phyloP scores from a whole-genome alignment of 1,140 invertebrate genomes.

The Heterodera schachtii region DNA sequence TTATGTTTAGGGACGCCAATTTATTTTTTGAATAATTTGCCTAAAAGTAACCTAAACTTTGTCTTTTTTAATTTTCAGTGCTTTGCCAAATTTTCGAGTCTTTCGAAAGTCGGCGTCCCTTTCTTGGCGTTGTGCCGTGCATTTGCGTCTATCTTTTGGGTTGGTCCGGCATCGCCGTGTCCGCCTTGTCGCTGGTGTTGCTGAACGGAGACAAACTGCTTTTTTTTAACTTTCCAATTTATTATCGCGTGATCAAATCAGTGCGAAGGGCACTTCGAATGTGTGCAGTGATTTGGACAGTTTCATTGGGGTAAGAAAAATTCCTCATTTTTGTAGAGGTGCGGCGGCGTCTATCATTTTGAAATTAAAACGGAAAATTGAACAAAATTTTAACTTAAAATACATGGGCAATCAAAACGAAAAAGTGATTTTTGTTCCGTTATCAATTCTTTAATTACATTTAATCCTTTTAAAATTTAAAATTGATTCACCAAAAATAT shows the following conservation, averaged over 20 bases:
- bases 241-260: conserved; percentile 29
- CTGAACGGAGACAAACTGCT: conserved; percentile 20
- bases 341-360: no score
- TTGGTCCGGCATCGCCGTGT: conserved; percentile 12
- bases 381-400: no score
- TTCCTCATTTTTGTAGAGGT: no score
- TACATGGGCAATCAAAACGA: no score
- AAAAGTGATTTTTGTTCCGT: no score
- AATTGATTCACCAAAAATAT: no score
- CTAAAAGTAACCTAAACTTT: no score
- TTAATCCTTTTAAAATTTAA: no score
- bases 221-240: conserved; percentile 18
- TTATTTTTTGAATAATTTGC: not conserved
- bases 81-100: conserved; percentile 15
- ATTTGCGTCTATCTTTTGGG: conserved; percentile 6
- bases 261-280: conserved; percentile 15
- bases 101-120: conserved; percentile 4
- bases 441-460: no score
- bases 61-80: conserved; percentile 6
- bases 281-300: conserved; percentile 1
- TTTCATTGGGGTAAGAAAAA: conserved; percentile 17
- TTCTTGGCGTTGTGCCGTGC: conserved; percentile 12
- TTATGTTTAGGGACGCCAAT: not conserved
- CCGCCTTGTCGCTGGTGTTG: conserved; percentile 18
- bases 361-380: no score